A percentile compares a stretch with the other conserved stretches of the same genome.
phyloP scores from a whole-genome alignment of 2,113 vertebrate genomes.

The Ameiurus melas region DNA sequence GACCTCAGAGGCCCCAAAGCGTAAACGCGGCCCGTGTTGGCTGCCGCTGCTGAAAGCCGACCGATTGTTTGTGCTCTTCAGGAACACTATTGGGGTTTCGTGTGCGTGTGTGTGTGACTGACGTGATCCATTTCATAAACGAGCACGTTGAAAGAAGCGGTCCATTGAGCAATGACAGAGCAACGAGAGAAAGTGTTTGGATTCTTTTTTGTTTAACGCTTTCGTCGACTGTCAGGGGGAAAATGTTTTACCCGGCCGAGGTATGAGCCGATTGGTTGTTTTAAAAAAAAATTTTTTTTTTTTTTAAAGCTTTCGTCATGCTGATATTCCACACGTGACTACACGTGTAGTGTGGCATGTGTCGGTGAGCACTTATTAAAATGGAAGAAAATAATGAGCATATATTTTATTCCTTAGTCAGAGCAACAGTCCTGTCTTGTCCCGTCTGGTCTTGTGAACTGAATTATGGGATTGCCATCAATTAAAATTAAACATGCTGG shows the following conservation, averaged over 20 bases:
- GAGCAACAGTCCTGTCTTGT: background rate
- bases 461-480: background rate
- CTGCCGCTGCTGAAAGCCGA: slow-evolving; percentile 43
- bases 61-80: slow-evolving; percentile 47
- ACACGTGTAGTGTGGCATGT: background rate
- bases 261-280: background rate
- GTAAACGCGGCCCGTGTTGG: slow-evolving; percentile 41
- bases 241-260: background rate
- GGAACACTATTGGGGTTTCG: slow-evolving; percentile 45
- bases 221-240: background rate
- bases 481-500: background rate
- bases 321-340: background rate
- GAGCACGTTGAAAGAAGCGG: slow-evolving; percentile 26
- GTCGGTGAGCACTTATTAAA: background rate
- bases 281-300: too few relatives aligned
- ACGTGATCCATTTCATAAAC: slow-evolving; percentile 26
- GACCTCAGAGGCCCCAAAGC: slow-evolving; percentile 31
- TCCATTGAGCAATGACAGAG: slow-evolving; percentile 24
- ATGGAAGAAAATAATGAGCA: background rate
- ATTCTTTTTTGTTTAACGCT: background rate
- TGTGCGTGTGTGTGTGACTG: slow-evolving; percentile 26
- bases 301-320: background rate
- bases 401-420: background rate
- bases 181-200: background rate
- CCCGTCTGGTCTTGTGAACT: background rate